Conservation (phyloP, 2,113 vertebrate genomes). For the Xiphorhynchus elegans region DNA sequence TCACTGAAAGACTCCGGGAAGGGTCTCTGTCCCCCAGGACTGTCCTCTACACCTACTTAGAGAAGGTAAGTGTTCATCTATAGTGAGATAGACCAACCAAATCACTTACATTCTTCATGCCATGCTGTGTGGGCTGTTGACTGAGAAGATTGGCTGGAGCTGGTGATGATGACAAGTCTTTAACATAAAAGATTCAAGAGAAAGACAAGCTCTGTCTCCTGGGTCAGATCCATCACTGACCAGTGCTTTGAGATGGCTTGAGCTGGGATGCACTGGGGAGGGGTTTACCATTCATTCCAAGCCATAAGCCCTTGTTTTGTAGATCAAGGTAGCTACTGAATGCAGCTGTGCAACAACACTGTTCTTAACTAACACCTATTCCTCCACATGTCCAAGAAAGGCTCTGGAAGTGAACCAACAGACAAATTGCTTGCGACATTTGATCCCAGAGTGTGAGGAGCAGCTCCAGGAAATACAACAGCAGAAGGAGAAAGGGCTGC, state of each 20-base stretch:
- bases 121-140: background rate
- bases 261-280: background rate
- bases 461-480: conserved; percentile 69
- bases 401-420: conserved; percentile 75
- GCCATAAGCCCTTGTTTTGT: background rate
- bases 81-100: no score
- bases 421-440: conserved; percentile 79
- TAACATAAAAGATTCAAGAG: background rate
- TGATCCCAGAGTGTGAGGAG: conserved; percentile 81
- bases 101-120: background rate
- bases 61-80: conserved; percentile 74
- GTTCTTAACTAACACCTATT: background rate
- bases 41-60: conserved; percentile 82
- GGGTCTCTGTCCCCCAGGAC: conserved; percentile 75
- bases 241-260: background rate
- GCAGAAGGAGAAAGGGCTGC: conserved; percentile 68
- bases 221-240: background rate
- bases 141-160: background rate
- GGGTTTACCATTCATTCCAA: background rate
- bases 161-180: background rate
- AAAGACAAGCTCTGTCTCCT: background rate
- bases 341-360: background rate
- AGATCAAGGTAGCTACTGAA: background rate
- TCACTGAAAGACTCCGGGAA: conserved; percentile 66
- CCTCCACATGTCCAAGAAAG: conserved; percentile 21